Evolutionary conservation across 2,113 vertebrate species (phyloP).

Genomic region (Furnarius figulus): DNA sequence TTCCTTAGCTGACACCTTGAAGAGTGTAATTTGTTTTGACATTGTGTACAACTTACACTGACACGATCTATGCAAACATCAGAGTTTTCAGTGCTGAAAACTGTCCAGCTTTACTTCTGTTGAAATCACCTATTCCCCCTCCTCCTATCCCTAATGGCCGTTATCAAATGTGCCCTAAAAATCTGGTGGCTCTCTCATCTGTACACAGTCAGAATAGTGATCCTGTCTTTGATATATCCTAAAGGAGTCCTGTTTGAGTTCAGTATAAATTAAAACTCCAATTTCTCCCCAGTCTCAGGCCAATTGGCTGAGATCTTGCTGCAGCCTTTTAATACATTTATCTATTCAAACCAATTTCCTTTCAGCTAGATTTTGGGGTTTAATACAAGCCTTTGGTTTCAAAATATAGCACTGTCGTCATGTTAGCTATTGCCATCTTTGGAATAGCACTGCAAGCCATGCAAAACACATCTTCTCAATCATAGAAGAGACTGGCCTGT

Average conservation of each 20-base stretch:
- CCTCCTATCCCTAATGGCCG: background rate
- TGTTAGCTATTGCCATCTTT: background rate
- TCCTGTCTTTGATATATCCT: background rate
- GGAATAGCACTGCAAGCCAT: background rate
- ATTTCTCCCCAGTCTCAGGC: background rate
- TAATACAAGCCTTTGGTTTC: background rate
- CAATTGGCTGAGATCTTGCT: background rate
- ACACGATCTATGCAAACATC: background rate
- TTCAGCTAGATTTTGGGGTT: background rate
- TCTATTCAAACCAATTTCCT: background rate
- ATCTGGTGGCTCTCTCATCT: background rate
- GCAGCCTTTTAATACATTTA: background rate
- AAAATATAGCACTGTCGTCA: background rate
- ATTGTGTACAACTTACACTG: background rate
- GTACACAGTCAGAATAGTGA: background rate
- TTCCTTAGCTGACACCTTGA: background rate
- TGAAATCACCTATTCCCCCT: background rate
- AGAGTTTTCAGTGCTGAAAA: background rate
- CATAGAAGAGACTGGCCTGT: background rate
- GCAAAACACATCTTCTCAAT: background rate
- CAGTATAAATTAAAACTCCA: background rate
- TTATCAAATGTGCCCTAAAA: background rate
- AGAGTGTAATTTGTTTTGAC: background rate
- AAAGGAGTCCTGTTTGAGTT: background rate
- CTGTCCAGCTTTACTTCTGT: background rate